phyloP scores from a whole-genome alignment of 2,113 vertebrate species.

The Electrona antarctica region DNA sequence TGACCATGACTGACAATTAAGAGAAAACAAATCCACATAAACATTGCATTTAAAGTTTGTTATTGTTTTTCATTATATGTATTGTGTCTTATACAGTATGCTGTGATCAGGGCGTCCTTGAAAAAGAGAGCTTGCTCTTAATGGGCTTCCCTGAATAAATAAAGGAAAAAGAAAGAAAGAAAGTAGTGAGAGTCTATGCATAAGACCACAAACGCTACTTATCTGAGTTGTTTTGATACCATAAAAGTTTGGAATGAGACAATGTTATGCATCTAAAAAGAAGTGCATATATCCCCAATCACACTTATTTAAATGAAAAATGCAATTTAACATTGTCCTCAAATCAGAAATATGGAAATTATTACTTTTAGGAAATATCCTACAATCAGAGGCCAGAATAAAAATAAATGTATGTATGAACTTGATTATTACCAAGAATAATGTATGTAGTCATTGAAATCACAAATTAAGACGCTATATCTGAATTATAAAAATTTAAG shows the following conservation, averaged over 20 bases:
- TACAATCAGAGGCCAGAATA: not conserved
- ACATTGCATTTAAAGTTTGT: not conserved
- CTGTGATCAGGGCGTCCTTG: too few relatives aligned
- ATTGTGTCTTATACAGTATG: too few relatives aligned
- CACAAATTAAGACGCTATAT: not conserved
- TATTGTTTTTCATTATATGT: too few relatives aligned
- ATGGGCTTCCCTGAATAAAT: too few relatives aligned
- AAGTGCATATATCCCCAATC: constrained; percentile 51
- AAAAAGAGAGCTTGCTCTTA: too few relatives aligned
- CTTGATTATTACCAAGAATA: not conserved
- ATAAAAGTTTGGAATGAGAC: constrained; percentile 72
- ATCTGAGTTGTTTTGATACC: constrained; percentile 44
- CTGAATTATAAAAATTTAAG: not conserved
- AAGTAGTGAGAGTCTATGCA: constrained; percentile 25
- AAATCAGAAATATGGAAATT: too few relatives aligned
- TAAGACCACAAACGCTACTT: constrained; percentile 34
- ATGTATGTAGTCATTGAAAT: not conserved
- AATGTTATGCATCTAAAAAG: constrained; percentile 36
- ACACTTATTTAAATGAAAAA: not conserved
- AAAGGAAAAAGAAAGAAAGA: not conserved
- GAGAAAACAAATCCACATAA: constrained; percentile 35
- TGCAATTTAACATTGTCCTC: too few relatives aligned
- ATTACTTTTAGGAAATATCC: too few relatives aligned
- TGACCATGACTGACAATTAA: constrained; percentile 34
- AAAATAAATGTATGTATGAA: not conserved